Evolutionary conservation across 2,113 vertebrate genomes (phyloP).

Genomic region (Rousettus leschenaultii): DNA sequence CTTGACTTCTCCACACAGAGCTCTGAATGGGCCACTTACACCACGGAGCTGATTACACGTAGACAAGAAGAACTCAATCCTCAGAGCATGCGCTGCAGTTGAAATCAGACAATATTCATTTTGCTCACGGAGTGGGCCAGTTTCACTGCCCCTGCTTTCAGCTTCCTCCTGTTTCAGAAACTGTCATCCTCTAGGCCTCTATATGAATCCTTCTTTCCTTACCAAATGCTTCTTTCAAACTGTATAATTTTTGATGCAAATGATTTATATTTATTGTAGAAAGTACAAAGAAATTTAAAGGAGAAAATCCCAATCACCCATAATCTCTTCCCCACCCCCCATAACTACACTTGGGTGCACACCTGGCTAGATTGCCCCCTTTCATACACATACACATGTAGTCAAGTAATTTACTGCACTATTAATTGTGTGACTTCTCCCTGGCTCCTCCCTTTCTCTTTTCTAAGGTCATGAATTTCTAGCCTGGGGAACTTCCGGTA

Average conservation of each 20-base stretch:
- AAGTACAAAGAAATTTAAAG: not conserved
- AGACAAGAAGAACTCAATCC: not conserved
- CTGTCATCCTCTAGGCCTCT: not conserved
- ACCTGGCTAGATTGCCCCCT: not conserved
- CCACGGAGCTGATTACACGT: not conserved
- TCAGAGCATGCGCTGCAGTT: not conserved
- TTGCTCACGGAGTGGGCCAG: not conserved
- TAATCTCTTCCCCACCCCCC: not conserved
- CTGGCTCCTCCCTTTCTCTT: not conserved
- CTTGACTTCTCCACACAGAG: not conserved
- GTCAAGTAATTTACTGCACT: not conserved
- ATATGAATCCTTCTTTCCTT: not conserved
- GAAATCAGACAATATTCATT: not conserved
- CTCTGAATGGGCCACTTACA: not conserved
- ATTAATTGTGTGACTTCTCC: not conserved
- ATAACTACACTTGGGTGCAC: not conserved
- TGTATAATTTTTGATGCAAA: not conserved
- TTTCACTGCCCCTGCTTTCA: not conserved
- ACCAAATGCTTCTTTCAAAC: not conserved
- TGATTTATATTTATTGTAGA: not conserved
- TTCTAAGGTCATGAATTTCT: not conserved
- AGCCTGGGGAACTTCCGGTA: not conserved
- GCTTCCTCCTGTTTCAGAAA: not conserved
- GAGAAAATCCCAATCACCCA: not conserved
- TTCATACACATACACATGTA: fast-evolving